A percentile compares a stretch with the other conserved stretches of the same genome.
Evolutionary conservation across 2,888 invertebrate genomes (phyloP).

Genomic region (Drosophila melanosoma): DNA sequence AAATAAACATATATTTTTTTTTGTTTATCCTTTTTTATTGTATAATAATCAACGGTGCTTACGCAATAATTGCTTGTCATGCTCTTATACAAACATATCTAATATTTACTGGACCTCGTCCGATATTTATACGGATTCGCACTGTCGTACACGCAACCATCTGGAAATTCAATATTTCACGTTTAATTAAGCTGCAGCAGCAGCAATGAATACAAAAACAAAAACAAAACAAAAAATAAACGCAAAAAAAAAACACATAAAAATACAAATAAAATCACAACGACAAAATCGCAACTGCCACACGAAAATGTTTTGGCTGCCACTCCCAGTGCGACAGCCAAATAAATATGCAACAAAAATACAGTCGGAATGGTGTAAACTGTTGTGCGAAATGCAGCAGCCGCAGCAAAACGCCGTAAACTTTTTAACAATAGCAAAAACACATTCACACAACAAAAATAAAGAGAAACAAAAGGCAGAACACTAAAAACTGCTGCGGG

Average conservation of each 20-base stretch:
- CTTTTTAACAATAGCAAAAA: slow-evolving; percentile 76
- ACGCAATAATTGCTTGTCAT: neutral
- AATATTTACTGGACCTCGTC: slow-evolving; percentile 44
- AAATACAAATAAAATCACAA: slow-evolving; percentile 54
- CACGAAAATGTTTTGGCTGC: slow-evolving; percentile 59
- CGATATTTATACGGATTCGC: slow-evolving; percentile 43
- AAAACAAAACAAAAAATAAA: slow-evolving; percentile 15
- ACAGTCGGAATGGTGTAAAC: slow-evolving; percentile 49
- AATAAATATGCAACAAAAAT: slow-evolving; percentile 62
- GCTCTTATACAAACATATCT: slow-evolving; percentile 9
- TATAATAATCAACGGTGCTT: no score
- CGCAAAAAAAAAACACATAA: slow-evolving; percentile 11
- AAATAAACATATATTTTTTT: neutral
- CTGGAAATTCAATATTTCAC: slow-evolving; percentile 72
- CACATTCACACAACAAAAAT: slow-evolving; percentile 40
- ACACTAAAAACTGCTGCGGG: slow-evolving; percentile 72
- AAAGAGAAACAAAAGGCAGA: slow-evolving; percentile 58
- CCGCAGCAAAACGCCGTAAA: slow-evolving; percentile 74
- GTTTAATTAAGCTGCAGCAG: slow-evolving; percentile 75
- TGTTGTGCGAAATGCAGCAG: slow-evolving; percentile 73
- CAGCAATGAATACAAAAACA: slow-evolving; percentile 35
- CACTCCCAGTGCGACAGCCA: slow-evolving; percentile 43
- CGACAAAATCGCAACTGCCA: slow-evolving; percentile 71
- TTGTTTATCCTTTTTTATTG: no score
- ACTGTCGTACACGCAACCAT: slow-evolving; percentile 41